Evolutionary conservation across 2,888 invertebrate species (phyloP), one percentile per base, ranked within the genome.

Genomic region (Sarcophaga carnaria): DNA sequence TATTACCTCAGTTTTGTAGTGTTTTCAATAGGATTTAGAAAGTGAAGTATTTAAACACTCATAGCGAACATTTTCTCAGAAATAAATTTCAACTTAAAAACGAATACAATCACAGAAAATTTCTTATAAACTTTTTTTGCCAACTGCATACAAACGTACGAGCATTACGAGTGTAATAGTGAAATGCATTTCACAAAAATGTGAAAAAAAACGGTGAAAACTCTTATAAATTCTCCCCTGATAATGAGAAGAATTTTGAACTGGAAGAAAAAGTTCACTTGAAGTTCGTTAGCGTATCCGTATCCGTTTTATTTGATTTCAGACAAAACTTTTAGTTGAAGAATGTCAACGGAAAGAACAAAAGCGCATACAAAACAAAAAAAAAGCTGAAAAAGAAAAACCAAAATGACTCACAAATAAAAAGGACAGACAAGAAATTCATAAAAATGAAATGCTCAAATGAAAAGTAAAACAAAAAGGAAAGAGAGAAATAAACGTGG

Each of bases 271-370:
- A 88, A 89, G 88, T 88, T 89, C 85, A 88, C 88, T 87, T 89
- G 72, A 88, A 89, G 89, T 90, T 89, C 89, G 89, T 90, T 89
- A 89, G 88, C 89, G 89, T 88, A 88, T 88, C 88, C 89, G 88
- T 88, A 89, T 87, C 88, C 88, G 84, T 89, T 89, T 54, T 89
- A 84, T 87, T 84, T 87, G 84, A 88, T 88, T 88, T 89, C 83
- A 88, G 84, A 86, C 88, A 86, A 88, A 90, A 89, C 88, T 90
- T 84, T 37, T 69, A 67, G 76, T 59, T 79, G 79, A 87, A 54
- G 17, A 54, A 82, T 84, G 83, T 79, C 84, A 85, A 74, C 74
- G 25, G 5, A 79, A 75, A 62, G 67, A 84, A 81, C 74, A 78
- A 71, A 45, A 67, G 17, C 25, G 22, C 71, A 22, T 49, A 64